Evolutionary conservation across 2,888 invertebrate species (phyloP).

Genomic region (Leptinotarsa juncta): DNA sequence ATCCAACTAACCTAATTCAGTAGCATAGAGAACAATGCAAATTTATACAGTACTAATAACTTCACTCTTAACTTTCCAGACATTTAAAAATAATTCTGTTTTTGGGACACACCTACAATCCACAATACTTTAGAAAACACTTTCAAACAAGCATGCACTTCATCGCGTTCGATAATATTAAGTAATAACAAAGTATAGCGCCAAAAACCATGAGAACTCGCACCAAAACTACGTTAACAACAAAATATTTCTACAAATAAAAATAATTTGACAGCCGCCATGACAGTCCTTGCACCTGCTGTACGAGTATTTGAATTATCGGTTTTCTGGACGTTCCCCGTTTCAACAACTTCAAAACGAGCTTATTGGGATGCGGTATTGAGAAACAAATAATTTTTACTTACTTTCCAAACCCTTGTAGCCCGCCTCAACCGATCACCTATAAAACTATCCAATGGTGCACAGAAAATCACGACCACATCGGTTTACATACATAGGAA

Average conservation of each 20-base stretch:
- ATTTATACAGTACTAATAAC: neutral
- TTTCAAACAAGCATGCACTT: conserved; percentile 43
- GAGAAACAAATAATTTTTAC: conserved; percentile 14
- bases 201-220: neutral
- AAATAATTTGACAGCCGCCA: conserved; percentile 63
- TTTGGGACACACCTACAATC: conserved; percentile 61
- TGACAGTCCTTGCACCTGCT: conserved; percentile 62
- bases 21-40: neutral
- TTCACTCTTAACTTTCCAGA: conserved; percentile 49
- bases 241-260: conserved; percentile 41
- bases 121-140: conserved; percentile 51
- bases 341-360: neutral
- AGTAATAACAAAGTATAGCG: conserved; percentile 18
- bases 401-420: conserved; percentile 55
- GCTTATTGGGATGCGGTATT: neutral
- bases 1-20: neutral
- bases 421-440: conserved; percentile 53
- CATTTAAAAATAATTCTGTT: conserved; percentile 55
- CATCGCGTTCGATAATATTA: conserved; percentile 13
- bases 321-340: conserved; percentile 9
- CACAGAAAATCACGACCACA: conserved; percentile 63
- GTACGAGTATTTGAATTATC: conserved; percentile 44
- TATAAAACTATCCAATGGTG: conserved; percentile 61
- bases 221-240: conserved; percentile 4
- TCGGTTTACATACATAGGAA: conserved; percentile 64